Evolutionary conservation across 2,797 vertebrate species (phyloP).

Genomic region (Takifugu ocellatus): DNA sequence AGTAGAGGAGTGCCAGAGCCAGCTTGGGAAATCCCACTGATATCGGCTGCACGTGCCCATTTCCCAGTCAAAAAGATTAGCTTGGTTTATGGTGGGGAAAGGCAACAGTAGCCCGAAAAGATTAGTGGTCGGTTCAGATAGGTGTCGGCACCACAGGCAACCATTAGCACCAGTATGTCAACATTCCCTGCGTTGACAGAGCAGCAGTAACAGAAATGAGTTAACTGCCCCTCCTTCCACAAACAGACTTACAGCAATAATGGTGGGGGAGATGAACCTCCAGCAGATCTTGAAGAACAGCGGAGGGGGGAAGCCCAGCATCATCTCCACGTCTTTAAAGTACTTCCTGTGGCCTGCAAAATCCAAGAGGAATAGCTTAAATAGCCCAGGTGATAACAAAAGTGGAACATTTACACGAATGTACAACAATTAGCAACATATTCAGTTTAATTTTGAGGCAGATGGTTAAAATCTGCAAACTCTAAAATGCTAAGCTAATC

Average conservation of each 20-base stretch:
- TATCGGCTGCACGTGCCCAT: constrained; percentile 41
- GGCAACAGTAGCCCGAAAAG: constrained; percentile 31
- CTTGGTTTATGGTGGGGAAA: constrained; percentile 46
- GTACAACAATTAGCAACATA: too few species aligned
- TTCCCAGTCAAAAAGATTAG: constrained; percentile 54
- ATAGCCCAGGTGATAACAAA: too few species aligned
- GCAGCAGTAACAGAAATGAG: neutral
- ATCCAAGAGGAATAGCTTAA: too few species aligned
- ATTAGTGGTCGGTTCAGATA: constrained; percentile 53
- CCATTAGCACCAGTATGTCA: constrained; percentile 24
- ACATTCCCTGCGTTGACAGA: neutral
- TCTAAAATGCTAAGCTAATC: too few species aligned
- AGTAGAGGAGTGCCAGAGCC: constrained; percentile 44
- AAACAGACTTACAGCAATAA: constrained; percentile 88
- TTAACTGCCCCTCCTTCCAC: neutral
- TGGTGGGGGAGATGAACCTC: constrained; percentile 94
- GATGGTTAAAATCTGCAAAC: too few species aligned
- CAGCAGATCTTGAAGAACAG: constrained; percentile 98
- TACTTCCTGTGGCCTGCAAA: constrained; percentile 87
- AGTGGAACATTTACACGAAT: too few species aligned
- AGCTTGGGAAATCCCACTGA: constrained; percentile 54
- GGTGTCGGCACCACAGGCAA: constrained; percentile 49
- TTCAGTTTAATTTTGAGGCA: too few species aligned
- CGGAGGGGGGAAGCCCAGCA: constrained; percentile 96
- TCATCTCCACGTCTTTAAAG: constrained; percentile 99